These are phyloP conservation scores for Ovibos moschatus DNA, from an alignment of 2,113 vertebrate species.

Conservation along the genomic window DNA sequence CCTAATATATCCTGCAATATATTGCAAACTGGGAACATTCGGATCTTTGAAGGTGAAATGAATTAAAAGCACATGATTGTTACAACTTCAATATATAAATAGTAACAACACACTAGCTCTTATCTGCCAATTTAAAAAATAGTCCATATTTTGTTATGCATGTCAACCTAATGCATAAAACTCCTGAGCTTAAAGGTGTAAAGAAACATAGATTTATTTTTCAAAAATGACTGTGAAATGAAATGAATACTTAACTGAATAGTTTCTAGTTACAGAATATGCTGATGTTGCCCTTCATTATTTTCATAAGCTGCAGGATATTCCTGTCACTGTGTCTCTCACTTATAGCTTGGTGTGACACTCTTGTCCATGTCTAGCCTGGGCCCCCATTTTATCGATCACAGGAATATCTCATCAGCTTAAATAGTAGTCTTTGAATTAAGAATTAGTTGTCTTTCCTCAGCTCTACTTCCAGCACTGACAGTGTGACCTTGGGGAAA, in stretches of 20 bases:
- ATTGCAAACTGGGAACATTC: constrained; percentile 75
- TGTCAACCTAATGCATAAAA: constrained; percentile 75
- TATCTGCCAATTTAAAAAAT: constrained; percentile 78
- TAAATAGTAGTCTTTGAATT: constrained; percentile 42
- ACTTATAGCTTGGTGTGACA: neutral
- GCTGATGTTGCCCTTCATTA: neutral
- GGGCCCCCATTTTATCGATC: constrained; percentile 20
- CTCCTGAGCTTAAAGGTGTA: constrained; percentile 73
- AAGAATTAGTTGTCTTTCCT: constrained; percentile 43
- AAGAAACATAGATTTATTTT: constrained; percentile 75
- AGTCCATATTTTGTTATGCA: constrained; percentile 74
- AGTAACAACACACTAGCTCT: constrained; percentile 57
- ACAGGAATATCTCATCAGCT: constrained; percentile 24
- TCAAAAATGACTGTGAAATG: constrained; percentile 72
- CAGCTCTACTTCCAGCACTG: neutral
- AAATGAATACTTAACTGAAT: constrained; percentile 79
- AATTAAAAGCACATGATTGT: constrained; percentile 75
- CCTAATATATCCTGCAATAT: constrained; percentile 78
- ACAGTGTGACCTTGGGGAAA: constrained; percentile 38
- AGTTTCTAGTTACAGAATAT: constrained; percentile 9
- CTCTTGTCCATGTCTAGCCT: neutral
- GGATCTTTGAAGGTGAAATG: constrained; percentile 81
- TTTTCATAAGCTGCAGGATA: constrained; percentile 25
- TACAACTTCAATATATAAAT: constrained; percentile 78
- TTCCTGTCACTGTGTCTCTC: neutral